Percentiles rank a stretch among this genome's conserved stretches.
Conservation (phyloP, 2,797 vertebrate genomes). For the Clarias platycephalus region DNA sequence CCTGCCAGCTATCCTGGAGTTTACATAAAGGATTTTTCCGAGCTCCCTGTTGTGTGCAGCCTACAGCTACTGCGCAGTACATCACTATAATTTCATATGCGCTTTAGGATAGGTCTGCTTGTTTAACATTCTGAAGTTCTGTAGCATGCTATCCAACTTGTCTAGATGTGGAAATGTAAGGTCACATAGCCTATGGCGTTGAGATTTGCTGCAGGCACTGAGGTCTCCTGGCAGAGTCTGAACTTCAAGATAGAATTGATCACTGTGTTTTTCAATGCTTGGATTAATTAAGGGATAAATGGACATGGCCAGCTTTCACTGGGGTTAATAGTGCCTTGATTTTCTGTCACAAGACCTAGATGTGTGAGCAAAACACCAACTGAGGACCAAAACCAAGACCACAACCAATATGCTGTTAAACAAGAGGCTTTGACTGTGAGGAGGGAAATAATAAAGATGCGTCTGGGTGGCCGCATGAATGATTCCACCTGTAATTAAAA, state of each 20-base stretch:
- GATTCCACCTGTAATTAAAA: conserved; percentile 33
- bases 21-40: conserved; percentile 54
- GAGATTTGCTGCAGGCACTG: conserved; percentile 24
- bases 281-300: conserved; percentile 68
- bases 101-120: conserved; percentile 3
- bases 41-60: conserved; percentile 36
- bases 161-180: conserved; percentile 33
- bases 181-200: conserved; percentile 26
- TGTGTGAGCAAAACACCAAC: conserved; percentile 59
- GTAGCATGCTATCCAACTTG: conserved; percentile 10
- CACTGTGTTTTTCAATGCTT: conserved; percentile 61
- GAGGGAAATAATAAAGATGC: conserved; percentile 43
- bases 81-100: conserved; percentile 7
- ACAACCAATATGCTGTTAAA: conserved; percentile 13
- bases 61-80: conserved; percentile 15
- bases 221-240: conserved; percentile 32
- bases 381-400: conserved; percentile 44
- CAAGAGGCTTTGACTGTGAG: not conserved
- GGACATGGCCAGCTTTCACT: conserved; percentile 62
- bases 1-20: conserved; percentile 63
- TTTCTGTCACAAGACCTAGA: conserved; percentile 67
- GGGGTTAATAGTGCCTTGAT: conserved; percentile 73
- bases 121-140: conserved; percentile 12
- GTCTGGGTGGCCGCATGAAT: conserved; percentile 22
- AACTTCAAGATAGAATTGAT: conserved; percentile 62